Conservation (phyloP, 2,113 vertebrate species). For the Pteronura brasiliensis region DNA sequence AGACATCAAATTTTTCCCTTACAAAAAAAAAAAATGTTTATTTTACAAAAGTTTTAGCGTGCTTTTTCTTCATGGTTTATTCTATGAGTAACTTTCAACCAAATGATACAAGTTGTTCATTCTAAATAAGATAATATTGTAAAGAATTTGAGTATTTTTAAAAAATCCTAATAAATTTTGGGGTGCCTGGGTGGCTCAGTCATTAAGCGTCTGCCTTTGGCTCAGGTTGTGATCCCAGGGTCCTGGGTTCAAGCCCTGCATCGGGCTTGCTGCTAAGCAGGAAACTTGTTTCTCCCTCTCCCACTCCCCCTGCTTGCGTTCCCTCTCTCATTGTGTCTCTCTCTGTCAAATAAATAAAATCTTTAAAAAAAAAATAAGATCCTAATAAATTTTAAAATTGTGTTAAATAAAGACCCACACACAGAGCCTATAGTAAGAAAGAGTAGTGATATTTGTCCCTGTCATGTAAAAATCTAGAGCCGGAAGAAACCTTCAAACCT, state of each 20-base stretch:
- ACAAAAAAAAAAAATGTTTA: background rate
- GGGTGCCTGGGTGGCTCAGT: too few relatives aligned
- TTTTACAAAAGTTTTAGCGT: background rate
- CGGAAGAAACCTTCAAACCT: background rate
- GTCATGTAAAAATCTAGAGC: background rate
- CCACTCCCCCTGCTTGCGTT: too few relatives aligned
- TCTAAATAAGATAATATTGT: background rate
- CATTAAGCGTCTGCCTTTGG: too few relatives aligned
- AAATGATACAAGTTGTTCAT: background rate
- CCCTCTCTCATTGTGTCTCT: too few relatives aligned
- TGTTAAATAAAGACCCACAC: background rate
- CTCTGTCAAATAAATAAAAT: too few relatives aligned
- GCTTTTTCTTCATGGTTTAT: background rate
- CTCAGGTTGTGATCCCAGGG: too few relatives aligned
- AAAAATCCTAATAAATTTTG: background rate
- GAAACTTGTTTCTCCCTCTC: too few relatives aligned
- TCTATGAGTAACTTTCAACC: background rate
- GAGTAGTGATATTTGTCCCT: background rate
- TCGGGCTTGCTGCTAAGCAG: too few relatives aligned
- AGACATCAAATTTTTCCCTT: slow-evolving; percentile 29
- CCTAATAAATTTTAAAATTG: background rate
- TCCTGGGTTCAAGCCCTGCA: too few relatives aligned
- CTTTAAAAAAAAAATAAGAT: background rate
- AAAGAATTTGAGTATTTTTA: background rate
- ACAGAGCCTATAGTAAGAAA: background rate